These are phyloP conservation scores for Aix galericulata DNA, from an alignment of 2,113 vertebrate genomes.

Conservation along the genomic window DNA sequence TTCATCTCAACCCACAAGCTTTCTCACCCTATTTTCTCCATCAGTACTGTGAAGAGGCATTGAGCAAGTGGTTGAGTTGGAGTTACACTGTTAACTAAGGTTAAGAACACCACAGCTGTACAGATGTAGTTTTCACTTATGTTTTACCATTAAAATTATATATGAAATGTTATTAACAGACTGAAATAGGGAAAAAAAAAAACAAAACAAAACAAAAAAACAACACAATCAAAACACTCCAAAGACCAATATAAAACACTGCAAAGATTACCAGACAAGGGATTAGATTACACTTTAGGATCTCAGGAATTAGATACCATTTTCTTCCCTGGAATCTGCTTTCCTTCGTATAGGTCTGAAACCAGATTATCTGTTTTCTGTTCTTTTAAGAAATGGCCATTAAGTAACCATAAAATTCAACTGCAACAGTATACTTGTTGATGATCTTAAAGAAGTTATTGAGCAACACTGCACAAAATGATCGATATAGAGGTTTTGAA, in stretches of 20 bases:
- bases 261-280: background rate
- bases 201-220: no score
- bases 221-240: background rate
- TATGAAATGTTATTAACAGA: background rate
- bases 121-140: background rate
- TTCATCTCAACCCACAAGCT: no score
- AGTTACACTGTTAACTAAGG: no score
- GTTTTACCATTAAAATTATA: background rate
- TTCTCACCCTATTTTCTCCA: no score
- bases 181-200: background rate
- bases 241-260: background rate
- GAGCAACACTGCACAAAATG: background rate
- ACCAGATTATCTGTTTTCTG: background rate
- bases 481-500: background rate
- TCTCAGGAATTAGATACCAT: background rate
- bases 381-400: background rate
- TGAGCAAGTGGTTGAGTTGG: no score
- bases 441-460: background rate
- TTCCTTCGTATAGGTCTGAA: background rate
- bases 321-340: background rate
- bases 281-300: background rate
- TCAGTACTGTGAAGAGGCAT: no score
- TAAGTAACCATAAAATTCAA: background rate
- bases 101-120: background rate
- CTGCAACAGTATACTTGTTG: background rate